These are phyloP conservation scores for Campoletis sonorensis DNA, from an alignment of 1,140 invertebrate species.

Conservation along the genomic window DNA sequence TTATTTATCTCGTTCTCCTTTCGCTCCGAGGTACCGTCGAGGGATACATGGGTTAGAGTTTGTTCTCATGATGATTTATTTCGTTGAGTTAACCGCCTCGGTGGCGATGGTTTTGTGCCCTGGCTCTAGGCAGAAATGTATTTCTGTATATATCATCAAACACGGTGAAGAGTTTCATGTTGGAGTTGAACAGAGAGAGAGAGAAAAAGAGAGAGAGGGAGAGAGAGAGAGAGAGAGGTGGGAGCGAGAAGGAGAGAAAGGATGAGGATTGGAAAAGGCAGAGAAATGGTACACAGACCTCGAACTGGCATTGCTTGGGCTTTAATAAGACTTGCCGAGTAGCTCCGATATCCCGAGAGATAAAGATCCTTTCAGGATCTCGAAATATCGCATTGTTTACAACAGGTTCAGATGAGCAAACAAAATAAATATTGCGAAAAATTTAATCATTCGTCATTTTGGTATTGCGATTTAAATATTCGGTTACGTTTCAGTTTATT, in stretches of 20 bases:
- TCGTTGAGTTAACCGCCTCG: background rate
- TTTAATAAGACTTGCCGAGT: background rate
- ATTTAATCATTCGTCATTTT: no score
- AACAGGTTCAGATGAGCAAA: background rate
- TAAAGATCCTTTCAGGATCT: background rate
- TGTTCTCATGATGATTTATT: conserved; percentile 8
- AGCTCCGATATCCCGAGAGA: background rate
- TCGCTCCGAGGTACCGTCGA: background rate
- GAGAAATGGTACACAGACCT: no score
- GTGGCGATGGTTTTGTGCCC: background rate
- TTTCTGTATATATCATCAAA: no score
- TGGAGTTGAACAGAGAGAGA: no score
- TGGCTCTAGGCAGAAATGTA: background rate
- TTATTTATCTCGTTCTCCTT: background rate
- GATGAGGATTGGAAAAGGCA: no score
- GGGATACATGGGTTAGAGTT: background rate
- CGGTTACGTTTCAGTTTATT: no score
- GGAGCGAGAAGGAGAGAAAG: no score
- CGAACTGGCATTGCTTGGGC: no score
- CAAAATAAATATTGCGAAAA: background rate
- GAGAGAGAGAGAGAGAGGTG: no score
- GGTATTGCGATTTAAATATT: no score
- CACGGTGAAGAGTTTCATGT: no score
- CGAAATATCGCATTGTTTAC: background rate
- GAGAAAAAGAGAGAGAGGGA: no score